These are phyloP conservation scores for Drosophila obscura DNA, from an alignment of 1,140 invertebrate genomes.

Conservation along the genomic window DNA sequence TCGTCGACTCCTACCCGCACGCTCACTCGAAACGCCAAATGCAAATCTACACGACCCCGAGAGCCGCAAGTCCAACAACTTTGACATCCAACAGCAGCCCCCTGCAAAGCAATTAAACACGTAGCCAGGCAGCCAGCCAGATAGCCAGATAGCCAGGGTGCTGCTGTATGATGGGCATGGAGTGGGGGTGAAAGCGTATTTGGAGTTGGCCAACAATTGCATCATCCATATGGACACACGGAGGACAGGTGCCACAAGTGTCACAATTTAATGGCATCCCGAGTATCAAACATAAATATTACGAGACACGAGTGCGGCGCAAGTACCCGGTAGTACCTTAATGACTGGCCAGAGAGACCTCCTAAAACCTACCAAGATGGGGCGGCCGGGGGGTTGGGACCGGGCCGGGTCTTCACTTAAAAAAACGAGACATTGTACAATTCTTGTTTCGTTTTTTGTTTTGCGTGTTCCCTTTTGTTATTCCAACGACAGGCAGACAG, in stretches of 20 bases:
- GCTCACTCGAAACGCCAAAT: slow-evolving; percentile 31
- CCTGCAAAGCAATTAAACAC: no score
- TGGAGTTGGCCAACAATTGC: no score
- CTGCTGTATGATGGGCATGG: no score
- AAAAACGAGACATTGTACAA: slow-evolving; percentile 12
- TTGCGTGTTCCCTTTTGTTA: slow-evolving; percentile 14
- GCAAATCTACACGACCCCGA: slow-evolving; percentile 34
- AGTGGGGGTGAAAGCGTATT: no score
- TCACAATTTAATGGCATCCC: slow-evolving; percentile 49
- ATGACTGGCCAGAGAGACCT: slow-evolving; percentile 17
- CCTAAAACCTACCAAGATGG: neutral
- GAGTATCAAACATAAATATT: slow-evolving; percentile 38
- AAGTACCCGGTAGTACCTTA: slow-evolving; percentile 15
- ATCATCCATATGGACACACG: neutral
- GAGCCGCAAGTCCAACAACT: slow-evolving; percentile 59
- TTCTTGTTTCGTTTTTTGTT: slow-evolving; percentile 25
- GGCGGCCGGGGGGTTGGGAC: neutral
- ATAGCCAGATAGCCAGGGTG: neutral
- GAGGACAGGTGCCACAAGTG: slow-evolving; percentile 7
- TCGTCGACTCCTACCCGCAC: slow-evolving; percentile 12
- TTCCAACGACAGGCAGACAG: slow-evolving; percentile 8
- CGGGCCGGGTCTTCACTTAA: neutral
- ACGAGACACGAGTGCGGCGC: neutral
- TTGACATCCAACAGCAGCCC: slow-evolving; percentile 34
- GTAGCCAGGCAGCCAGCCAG: no score